These are phyloP conservation scores for Syritta pipiens DNA, from an alignment of 2,888 invertebrate genomes.

Conservation along the genomic window DNA sequence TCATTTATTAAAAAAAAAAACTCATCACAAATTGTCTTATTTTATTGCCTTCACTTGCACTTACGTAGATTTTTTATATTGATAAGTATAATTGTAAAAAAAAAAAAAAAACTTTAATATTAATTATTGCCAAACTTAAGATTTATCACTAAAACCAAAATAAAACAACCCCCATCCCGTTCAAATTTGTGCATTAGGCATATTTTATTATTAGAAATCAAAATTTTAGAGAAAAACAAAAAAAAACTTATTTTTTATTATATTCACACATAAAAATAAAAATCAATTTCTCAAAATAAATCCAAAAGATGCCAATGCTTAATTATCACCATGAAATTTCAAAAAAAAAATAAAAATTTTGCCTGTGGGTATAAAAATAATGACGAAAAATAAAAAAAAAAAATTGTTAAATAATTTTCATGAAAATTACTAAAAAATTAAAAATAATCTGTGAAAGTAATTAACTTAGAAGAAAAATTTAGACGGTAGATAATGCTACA, in stretches of 20 bases:
- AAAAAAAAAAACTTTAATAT: slow-evolving; percentile 5
- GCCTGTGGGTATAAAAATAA: slow-evolving; percentile 29
- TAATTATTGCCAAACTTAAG: slow-evolving; percentile 63
- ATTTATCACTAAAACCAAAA: slow-evolving; percentile 29
- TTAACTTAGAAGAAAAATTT: slow-evolving; percentile 26
- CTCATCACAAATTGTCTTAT: slow-evolving; percentile 54
- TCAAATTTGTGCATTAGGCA: slow-evolving; percentile 30
- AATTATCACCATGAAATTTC: slow-evolving; percentile 28
- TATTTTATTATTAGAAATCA: slow-evolving; percentile 20
- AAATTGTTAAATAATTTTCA: slow-evolving; percentile 36
- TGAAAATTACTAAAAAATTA: slow-evolving; percentile 15
- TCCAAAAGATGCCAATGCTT: slow-evolving; percentile 67
- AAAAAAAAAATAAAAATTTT: background rate
- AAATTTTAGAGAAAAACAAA: slow-evolving; percentile 11
- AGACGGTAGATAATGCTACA: slow-evolving; percentile 40
- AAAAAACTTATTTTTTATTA: slow-evolving; percentile 18
- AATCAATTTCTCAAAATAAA: slow-evolving; percentile 18
- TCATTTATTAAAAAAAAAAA: slow-evolving; percentile 28
- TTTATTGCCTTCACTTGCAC: slow-evolving; percentile 66
- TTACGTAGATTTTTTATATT: slow-evolving; percentile 62
- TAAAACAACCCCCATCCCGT: slow-evolving; percentile 25
- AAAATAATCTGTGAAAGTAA: slow-evolving; percentile 8
- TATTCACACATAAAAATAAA: slow-evolving; percentile 21
- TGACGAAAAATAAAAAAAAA: slow-evolving; percentile 10
- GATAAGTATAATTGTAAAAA: slow-evolving; percentile 31